A percentile compares a stretch with the other conserved stretches of the same genome.
Evolutionary conservation across 1,140 invertebrate species (phyloP).

Genomic region (Vollenhovia emeryi): DNA sequence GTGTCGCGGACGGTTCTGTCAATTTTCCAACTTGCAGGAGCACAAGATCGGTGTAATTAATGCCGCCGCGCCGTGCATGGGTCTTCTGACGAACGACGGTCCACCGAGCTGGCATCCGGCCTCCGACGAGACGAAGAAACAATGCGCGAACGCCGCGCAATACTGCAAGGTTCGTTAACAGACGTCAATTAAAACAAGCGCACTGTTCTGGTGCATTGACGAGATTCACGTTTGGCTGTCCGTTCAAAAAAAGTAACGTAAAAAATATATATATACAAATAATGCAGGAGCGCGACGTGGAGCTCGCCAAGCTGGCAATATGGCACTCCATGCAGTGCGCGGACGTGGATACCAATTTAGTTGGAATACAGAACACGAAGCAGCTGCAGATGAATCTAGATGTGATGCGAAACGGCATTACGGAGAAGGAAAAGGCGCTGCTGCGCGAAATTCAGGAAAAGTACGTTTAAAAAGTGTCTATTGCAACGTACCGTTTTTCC

Average conservation of each 20-base stretch:
- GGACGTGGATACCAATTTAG: slow-evolving; percentile 88
- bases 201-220: background rate
- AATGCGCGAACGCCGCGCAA: slow-evolving; percentile 87
- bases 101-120: slow-evolving; percentile 95
- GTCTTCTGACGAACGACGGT: slow-evolving; percentile 91
- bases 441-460: slow-evolving; percentile 87
- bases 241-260: slow-evolving; percentile 12
- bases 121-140: slow-evolving; percentile 88
- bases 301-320: slow-evolving; percentile 90
- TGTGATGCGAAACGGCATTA: slow-evolving; percentile 85
- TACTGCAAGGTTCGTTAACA: slow-evolving; percentile 87
- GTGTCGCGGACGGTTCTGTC: background rate
- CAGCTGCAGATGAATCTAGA: slow-evolving; percentile 88
- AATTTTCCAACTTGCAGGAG: slow-evolving; percentile 84
- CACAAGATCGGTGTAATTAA: slow-evolving; percentile 93
- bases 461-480: slow-evolving; percentile 83
- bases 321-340: slow-evolving; percentile 87
- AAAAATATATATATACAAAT: slow-evolving; percentile 26
- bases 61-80: slow-evolving; percentile 93
- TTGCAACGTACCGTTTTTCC: background rate
- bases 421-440: slow-evolving; percentile 87
- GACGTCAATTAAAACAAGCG: background rate
- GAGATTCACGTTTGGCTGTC: background rate
- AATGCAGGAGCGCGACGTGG: slow-evolving; percentile 87
- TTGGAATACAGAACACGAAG: slow-evolving; percentile 89